These are phyloP conservation scores for Dasysyrphus albostriatus DNA, from an alignment of 2,888 invertebrate species.

Conservation along the genomic window DNA sequence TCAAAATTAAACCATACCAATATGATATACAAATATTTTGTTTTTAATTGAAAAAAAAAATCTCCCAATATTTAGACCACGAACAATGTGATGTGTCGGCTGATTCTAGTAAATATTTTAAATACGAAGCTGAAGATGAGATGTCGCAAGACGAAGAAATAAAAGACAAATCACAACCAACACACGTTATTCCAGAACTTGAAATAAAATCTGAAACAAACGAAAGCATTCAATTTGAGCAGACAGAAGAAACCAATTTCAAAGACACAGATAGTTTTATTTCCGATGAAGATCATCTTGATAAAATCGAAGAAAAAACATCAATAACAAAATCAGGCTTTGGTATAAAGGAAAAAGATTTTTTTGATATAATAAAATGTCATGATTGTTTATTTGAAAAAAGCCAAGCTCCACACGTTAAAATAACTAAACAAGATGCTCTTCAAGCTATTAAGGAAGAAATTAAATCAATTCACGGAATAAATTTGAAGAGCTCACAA, in stretches of 20 bases:
- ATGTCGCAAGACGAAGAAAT: not conserved
- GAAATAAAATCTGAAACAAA: constrained; percentile 19
- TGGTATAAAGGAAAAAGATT: not conserved
- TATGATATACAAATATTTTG: not conserved
- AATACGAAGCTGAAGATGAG: constrained; percentile 13
- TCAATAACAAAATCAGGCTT: not conserved
- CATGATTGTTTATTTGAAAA: constrained; percentile 12
- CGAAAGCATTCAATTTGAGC: not conserved
- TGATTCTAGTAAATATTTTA: constrained; percentile 5
- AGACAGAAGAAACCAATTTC: not conserved
- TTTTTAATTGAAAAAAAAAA: not conserved
- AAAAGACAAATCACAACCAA: not conserved
- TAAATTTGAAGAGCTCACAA: constrained; percentile 2
- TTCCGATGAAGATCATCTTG: not conserved
- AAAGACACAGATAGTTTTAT: not conserved
- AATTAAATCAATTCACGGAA: not conserved
- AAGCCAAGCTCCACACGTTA: not conserved
- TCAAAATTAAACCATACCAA: not conserved
- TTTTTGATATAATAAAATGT: not conserved
- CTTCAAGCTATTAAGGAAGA: not conserved
- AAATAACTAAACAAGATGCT: not conserved
- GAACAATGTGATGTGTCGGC: constrained; percentile 3
- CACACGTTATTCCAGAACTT: not conserved
- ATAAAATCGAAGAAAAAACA: not conserved
- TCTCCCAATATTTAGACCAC: not conserved